These are phyloP conservation scores for Toxotes jaculatrix DNA, from an alignment of 2,113 vertebrate species.

Conservation along the genomic window DNA sequence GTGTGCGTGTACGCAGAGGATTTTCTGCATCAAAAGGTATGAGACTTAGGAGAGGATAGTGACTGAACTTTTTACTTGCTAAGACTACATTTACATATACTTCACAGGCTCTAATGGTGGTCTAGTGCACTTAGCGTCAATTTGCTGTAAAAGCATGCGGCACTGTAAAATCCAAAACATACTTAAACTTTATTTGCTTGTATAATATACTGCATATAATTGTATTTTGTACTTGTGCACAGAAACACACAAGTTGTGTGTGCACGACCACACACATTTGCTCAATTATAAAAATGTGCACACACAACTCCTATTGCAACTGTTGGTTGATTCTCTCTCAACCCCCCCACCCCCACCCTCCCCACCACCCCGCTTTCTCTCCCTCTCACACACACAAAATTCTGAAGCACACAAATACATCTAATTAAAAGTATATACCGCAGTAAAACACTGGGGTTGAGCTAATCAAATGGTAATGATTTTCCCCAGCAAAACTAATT, in stretches of 20 bases:
- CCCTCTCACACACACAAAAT: neutral
- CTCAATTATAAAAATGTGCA: neutral
- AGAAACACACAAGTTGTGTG: neutral
- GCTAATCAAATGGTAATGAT: slow-evolving; percentile 78
- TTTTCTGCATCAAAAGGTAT: neutral
- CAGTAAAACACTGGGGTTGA: slow-evolving; percentile 63
- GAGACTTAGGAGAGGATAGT: neutral
- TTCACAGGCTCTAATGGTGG: slow-evolving; percentile 1
- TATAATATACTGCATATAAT: neutral
- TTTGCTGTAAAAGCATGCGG: slow-evolving; percentile 15
- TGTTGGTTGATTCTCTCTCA: neutral
- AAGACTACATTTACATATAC: slow-evolving; percentile 28
- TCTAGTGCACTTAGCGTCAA: slow-evolving; percentile 25
- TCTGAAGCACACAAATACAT: slow-evolving; percentile 15
- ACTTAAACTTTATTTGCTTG: slow-evolving; percentile 19
- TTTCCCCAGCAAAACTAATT: slow-evolving; percentile 75
- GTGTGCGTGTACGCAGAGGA: neutral
- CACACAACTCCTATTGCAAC: neutral
- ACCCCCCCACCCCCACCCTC: too few relatives aligned
- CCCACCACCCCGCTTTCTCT: neutral
- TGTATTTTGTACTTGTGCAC: neutral
- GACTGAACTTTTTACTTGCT: slow-evolving; percentile 5
- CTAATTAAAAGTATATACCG: slow-evolving; percentile 53
- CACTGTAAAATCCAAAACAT: slow-evolving; percentile 21
- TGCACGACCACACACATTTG: neutral